Percentiles rank a stretch among this genome's conserved stretches.
These are phyloP conservation scores for Ichneumoninae sp. DNA, from an alignment of 2,888 invertebrate species.

Conservation along the genomic window DNA sequence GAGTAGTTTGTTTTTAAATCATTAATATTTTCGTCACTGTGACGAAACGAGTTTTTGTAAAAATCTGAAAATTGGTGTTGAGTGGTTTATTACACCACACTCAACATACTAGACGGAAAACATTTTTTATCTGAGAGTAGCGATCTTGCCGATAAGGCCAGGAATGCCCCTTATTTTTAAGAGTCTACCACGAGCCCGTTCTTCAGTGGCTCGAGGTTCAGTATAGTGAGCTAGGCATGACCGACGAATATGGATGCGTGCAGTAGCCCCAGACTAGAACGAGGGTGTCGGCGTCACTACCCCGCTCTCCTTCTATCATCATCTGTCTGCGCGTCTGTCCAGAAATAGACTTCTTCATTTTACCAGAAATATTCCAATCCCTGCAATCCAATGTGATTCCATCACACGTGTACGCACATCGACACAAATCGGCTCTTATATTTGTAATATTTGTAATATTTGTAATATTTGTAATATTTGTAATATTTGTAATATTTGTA, in stretches of 20 bases:
- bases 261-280: conserved; percentile 1
- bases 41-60: no score
- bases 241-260: conserved; percentile 24
- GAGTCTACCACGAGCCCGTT: conserved; percentile 11
- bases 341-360: conserved; percentile 51
- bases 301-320: conserved; percentile 30
- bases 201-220: conserved; percentile 16
- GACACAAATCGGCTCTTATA: no score
- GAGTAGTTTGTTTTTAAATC: no score
- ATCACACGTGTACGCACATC: background rate
- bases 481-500: no score
- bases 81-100: no score
- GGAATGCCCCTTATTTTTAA: background rate
- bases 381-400: background rate
- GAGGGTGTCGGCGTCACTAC: background rate
- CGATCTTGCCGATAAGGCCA: background rate
- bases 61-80: no score
- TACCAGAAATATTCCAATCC: background rate
- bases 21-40: no score
- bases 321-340: conserved; percentile 50
- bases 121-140: background rate
- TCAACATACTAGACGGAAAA: background rate
- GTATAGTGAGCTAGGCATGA: conserved; percentile 18
- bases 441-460: no score
- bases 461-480: no score